These are phyloP conservation scores for Diplazon laetatorius DNA, from an alignment of 2,888 invertebrate species.

Conservation along the genomic window DNA sequence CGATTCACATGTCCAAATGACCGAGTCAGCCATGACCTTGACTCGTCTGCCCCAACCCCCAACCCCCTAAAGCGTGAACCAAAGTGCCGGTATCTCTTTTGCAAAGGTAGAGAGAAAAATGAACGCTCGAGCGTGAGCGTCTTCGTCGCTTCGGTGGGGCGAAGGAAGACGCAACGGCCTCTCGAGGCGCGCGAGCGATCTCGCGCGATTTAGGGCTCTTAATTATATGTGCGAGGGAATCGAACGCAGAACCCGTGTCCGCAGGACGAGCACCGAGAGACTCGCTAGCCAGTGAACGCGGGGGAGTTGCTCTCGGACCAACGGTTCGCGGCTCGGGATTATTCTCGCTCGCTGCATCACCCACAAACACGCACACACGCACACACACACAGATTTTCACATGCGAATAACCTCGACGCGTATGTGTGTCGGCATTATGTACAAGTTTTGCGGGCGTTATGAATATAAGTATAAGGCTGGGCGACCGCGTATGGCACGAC, in stretches of 20 bases:
- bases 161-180: constrained; percentile 24
- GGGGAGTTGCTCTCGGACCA: constrained; percentile 73
- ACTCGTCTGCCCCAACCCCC: too few relatives aligned
- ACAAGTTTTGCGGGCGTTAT: constrained; percentile 71
- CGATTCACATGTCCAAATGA: too few relatives aligned
- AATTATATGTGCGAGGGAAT: constrained; percentile 79
- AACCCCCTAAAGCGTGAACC: constrained; percentile 7
- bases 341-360: constrained; percentile 38
- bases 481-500: constrained; percentile 68
- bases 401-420: constrained; percentile 35
- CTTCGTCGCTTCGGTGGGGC: constrained; percentile 14
- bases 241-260: constrained; percentile 70
- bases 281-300: constrained; percentile 63
- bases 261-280: constrained; percentile 36
- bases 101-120: not conserved
- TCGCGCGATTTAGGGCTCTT: constrained; percentile 80
- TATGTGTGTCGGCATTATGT: constrained; percentile 63
- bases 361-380: constrained; percentile 3
- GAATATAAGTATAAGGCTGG: constrained; percentile 76
- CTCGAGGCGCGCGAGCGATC: constrained; percentile 76
- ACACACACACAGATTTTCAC: not conserved
- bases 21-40: too few relatives aligned
- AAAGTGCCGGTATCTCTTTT: not conserved
- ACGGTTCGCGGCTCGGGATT: too few relatives aligned
- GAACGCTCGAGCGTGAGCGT: constrained; percentile 33